Conservation (phyloP, 2,888 invertebrate species). For the Trisateles emortualis region DNA sequence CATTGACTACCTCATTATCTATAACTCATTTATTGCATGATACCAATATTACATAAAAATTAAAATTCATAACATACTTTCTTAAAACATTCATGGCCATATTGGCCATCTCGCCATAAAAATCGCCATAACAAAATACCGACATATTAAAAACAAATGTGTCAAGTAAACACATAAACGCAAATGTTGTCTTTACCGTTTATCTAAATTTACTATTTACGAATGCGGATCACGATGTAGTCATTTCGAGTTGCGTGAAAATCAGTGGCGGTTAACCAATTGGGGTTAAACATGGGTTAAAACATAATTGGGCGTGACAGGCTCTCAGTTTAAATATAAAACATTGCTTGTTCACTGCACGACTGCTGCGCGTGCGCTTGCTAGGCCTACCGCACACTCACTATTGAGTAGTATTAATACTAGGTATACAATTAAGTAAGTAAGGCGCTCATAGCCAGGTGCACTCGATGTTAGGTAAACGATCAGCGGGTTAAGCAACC, state of each 20-base stretch:
- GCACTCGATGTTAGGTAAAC: no score
- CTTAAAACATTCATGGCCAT: no score
- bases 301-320: conserved; percentile 75
- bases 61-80: no score
- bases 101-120: not conserved
- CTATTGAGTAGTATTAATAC: no score
- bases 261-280: conserved; percentile 69
- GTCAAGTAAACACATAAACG: not conserved
- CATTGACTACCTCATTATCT: no score
- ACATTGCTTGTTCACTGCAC: conserved; percentile 59
- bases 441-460: no score
- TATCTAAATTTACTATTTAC: conserved; percentile 20
- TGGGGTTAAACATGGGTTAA: conserved; percentile 81
- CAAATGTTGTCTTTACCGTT: not conserved
- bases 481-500: no score
- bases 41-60: no score
- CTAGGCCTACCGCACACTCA: conserved; percentile 28
- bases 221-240: conserved; percentile 31
- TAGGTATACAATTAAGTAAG: no score
- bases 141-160: not conserved
- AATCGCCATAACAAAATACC: not conserved
- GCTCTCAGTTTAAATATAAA: conserved; percentile 62
- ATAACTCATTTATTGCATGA: no score
- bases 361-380: conserved; percentile 58
- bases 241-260: conserved; percentile 56